These are phyloP conservation scores for Poeciliopsis gracilis DNA, from an alignment of 2,797 vertebrate species.

Conservation along the genomic window DNA sequence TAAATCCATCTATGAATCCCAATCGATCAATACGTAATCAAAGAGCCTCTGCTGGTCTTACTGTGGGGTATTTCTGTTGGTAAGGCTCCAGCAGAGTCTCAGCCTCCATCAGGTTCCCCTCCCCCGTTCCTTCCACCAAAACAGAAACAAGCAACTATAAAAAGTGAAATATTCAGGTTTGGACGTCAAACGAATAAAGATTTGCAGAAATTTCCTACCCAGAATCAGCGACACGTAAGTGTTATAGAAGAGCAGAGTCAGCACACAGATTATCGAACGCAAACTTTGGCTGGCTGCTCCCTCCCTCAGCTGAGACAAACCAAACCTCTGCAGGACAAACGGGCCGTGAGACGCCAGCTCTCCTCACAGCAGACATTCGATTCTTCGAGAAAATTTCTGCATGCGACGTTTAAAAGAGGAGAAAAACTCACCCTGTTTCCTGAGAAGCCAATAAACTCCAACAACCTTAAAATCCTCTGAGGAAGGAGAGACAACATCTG, in stretches of 20 bases:
- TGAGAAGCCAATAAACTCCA: conserved; percentile 97
- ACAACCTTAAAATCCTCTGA: conserved; percentile 87
- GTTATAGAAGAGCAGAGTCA: conserved; percentile 93
- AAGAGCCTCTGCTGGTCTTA: conserved; percentile 42
- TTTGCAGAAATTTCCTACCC: conserved; percentile 77
- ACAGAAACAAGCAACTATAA: background rate
- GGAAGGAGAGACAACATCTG: conserved; percentile 94
- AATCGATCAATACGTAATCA: background rate
- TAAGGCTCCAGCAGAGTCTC: conserved; percentile 91
- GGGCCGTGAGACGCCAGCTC: background rate
- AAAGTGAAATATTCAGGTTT: background rate
- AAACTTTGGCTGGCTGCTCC: conserved; percentile 87
- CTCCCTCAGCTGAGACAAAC: conserved; percentile 89
- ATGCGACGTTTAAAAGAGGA: background rate
- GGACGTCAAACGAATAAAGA: background rate
- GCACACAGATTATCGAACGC: conserved; percentile 88
- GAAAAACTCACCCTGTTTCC: conserved; percentile 87
- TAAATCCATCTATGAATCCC: background rate
- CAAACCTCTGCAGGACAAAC: conserved; percentile 81
- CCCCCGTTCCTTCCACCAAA: conserved; percentile 87
- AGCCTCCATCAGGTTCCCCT: conserved; percentile 90
- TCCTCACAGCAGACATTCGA: too few relatives aligned
- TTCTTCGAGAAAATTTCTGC: background rate
- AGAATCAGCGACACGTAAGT: conserved; percentile 94
- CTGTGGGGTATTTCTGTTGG: conserved; percentile 90